A percentile compares a stretch with the other conserved stretches of the same genome.
phyloP scores from a whole-genome alignment of 2,797 vertebrate species.

The Pseudochirops corinnae region DNA sequence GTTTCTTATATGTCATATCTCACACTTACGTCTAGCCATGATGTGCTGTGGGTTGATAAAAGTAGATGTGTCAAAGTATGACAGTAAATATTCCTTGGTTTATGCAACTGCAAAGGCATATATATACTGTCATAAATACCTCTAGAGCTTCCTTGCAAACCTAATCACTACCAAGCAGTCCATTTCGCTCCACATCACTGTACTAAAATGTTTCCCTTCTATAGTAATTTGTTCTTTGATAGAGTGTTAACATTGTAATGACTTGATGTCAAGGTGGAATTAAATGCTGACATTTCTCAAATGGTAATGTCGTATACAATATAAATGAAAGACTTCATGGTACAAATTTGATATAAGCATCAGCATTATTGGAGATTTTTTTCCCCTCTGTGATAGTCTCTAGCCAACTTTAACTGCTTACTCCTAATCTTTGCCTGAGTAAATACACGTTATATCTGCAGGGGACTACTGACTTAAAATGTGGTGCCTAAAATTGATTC shows the following conservation, averaged over 20 bases:
- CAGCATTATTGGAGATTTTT: background rate
- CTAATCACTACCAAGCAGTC: background rate
- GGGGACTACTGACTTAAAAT: background rate
- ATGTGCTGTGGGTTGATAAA: background rate
- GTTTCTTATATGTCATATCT: background rate
- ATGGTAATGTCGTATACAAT: background rate
- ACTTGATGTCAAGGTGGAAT: conserved; percentile 8
- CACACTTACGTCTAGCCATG: background rate
- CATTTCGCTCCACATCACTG: background rate
- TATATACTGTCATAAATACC: background rate
- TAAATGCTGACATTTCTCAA: background rate
- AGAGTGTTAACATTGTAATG: background rate
- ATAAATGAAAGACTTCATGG: conserved; percentile 3
- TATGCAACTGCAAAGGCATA: background rate
- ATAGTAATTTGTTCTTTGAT: conserved; percentile 3
- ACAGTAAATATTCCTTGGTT: background rate
- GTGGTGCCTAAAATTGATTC: background rate
- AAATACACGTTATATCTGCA: background rate
- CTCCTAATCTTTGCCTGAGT: background rate
- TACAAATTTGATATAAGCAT: background rate
- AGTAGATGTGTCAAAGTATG: background rate
- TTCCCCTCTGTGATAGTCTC: background rate
- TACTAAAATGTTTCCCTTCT: background rate
- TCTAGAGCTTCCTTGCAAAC: background rate
- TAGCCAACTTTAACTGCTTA: background rate